Evolutionary conservation across 2,113 vertebrate species (phyloP).

Genomic region (Corythoichthys haematopterus): DNA sequence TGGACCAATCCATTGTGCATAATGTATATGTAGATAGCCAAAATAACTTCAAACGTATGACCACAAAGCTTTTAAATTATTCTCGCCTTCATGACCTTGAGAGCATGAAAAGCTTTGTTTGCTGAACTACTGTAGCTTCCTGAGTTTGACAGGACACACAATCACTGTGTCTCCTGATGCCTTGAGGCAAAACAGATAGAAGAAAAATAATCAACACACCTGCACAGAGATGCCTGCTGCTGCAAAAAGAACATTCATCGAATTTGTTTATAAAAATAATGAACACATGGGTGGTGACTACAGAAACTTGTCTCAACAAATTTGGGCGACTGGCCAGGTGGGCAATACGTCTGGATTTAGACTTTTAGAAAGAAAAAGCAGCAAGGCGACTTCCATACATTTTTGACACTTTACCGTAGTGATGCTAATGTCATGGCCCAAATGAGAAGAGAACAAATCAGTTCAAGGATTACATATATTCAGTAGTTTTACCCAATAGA

Average conservation of each 20-base stretch:
- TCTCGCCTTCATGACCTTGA: conserved; percentile 5
- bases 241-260: neutral
- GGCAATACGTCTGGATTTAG: no score
- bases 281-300: neutral
- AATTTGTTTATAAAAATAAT: neutral
- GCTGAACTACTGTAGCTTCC: neutral
- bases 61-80: conserved; percentile 15
- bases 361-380: no score
- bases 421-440: no score
- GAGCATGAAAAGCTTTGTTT: conserved; percentile 14
- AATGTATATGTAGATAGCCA: neutral
- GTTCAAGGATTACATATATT: no score
- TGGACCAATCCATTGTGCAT: neutral
- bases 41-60: neutral
- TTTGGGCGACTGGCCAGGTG: no score
- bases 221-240: conserved; percentile 1
- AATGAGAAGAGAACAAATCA: no score
- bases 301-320: neutral
- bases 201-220: conserved; percentile 20
- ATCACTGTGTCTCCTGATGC: conserved; percentile 10
- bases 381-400: no score
- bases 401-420: no score
- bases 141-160: conserved; percentile 1
- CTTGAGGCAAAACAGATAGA: conserved; percentile 24
- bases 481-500: no score